phyloP scores from a whole-genome alignment of 2,888 invertebrate species.

The Girardia tigrina region DNA sequence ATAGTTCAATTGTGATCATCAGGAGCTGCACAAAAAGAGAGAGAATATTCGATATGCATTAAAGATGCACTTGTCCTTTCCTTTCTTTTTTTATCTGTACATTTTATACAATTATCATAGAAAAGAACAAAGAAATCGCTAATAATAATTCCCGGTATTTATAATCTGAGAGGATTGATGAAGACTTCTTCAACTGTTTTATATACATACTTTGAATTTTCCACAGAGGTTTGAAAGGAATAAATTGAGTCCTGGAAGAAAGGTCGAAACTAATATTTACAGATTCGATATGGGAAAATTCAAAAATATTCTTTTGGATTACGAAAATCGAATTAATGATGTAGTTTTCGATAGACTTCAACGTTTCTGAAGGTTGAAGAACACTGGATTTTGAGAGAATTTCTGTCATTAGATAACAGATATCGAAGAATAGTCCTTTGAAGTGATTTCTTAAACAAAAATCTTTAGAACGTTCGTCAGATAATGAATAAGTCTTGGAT shows the following conservation, averaged over 20 bases:
- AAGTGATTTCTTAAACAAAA: neutral
- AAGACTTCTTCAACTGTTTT: neutral
- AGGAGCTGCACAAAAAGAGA: neutral
- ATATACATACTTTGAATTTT: neutral
- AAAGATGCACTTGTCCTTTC: neutral
- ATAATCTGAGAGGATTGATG: neutral
- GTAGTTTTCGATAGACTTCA: neutral
- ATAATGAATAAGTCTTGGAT: neutral
- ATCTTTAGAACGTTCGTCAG: neutral
- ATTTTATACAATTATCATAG: too few species aligned
- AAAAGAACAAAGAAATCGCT: neutral
- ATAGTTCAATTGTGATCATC: neutral
- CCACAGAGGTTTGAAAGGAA: neutral
- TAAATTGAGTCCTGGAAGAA: neutral
- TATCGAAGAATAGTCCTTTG: neutral
- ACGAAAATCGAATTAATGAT: neutral
- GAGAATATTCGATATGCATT: neutral
- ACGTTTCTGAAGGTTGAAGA: neutral
- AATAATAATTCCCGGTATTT: neutral
- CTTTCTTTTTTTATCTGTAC: neutral
- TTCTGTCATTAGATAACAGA: neutral
- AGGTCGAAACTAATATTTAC: slow-evolving; percentile 9
- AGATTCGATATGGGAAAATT: neutral
- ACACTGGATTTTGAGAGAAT: neutral
- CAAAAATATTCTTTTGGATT: neutral